These are phyloP conservation scores for Tolypeutes matacus DNA, from an alignment of 2,797 vertebrate genomes.

Conservation along the genomic window DNA sequence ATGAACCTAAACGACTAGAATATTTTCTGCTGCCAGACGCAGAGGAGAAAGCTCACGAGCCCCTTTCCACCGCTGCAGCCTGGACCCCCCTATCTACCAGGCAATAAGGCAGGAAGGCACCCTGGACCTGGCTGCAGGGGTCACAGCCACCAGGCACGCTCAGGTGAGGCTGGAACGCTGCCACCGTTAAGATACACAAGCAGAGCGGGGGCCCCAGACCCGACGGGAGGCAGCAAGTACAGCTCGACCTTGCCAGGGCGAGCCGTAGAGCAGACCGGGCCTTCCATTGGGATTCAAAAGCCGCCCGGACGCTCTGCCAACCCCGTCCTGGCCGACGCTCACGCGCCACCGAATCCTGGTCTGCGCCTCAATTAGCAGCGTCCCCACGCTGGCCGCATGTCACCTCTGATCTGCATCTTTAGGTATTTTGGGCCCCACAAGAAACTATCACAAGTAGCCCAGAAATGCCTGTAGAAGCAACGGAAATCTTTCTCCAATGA, in stretches of 20 bases:
- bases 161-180: rapidly evolving
- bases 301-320: rapidly evolving
- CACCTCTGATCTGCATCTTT: not conserved
- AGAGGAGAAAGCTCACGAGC: not conserved
- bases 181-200: rapidly evolving
- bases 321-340: no score
- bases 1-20: not conserved
- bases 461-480: not conserved
- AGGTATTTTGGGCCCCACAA: not conserved
- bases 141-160: rapidly evolving
- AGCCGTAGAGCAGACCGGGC: not conserved
- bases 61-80: rapidly evolving
- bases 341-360: not conserved
- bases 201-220: rapidly evolving
- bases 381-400: not conserved
- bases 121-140: not conserved
- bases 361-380: not conserved
- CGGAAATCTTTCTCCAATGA: not conserved
- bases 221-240: no score
- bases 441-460: not conserved
- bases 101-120: not conserved
- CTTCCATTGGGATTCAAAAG: not conserved
- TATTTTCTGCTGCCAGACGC: not conserved
- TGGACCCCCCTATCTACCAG: not conserved
- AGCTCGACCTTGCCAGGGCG: no score